Evolutionary conservation across 2,888 invertebrate genomes (phyloP), one percentile per base, ranked within the genome.

Genomic region (Rhagium mordax): DNA sequence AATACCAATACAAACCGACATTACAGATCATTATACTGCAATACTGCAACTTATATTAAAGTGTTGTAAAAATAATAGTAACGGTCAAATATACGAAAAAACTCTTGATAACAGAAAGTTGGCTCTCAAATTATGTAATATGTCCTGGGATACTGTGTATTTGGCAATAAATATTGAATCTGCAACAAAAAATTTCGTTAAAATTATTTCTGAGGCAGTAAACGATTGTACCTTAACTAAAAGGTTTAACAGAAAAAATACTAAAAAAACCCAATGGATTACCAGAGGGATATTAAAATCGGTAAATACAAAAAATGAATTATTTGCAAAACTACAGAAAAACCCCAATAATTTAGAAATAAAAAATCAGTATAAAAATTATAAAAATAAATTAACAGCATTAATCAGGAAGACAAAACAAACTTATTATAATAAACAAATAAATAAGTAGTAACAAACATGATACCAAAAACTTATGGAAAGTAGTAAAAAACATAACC

Each of bases 231-330:
- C 51, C 4, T 8, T 15, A 18, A 51, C 3, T 1, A 51, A 51
- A 51, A 8, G 16, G 2, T n/a, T 18, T 18, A 15, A 51, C 8
- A 51, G 51, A 16, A 51, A 15, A 10, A 8, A 51, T 47, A n/a
- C 51, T 18, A 51, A 51, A 51, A 51, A 51, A 51, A 51, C 18
- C 16, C 5, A 51, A 51, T 51, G 51, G 51, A 51, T 51, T 18
- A 51, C 51, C 3, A 51, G 16, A 4, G 51, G 8, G 4, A 18
- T 51, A 10, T 51, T 51, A 51, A 51, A 15, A 8, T 51, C 51
- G 16, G 51, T 15, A 51, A 51, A 51, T 51, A 51, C 2, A 51
- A 51, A 51, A 51, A 51, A 51, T 18, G 2, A 51, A 18, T 4
- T 51, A 8, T n/a, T 51, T 3, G 2, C 2, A 16, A 15, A 51